These are phyloP conservation scores for Apomyelois bistriatella DNA, from an alignment of 2,888 invertebrate genomes.

Conservation along the genomic window DNA sequence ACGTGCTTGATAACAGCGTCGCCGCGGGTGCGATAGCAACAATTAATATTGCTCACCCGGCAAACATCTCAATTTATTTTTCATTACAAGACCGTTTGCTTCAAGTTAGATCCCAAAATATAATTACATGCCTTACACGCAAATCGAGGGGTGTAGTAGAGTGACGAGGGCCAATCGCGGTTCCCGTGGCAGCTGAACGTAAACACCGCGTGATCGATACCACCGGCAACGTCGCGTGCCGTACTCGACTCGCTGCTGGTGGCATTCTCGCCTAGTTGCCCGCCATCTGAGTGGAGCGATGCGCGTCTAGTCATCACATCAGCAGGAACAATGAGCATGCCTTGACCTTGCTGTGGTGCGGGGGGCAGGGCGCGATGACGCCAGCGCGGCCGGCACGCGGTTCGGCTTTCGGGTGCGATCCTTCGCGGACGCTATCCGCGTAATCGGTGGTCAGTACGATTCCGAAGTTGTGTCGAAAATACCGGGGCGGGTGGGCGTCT, in stretches of 20 bases:
- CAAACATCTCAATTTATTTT: slow-evolving; percentile 18
- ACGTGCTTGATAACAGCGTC: slow-evolving; percentile 40
- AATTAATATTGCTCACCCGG: slow-evolving; percentile 15
- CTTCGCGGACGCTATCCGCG: slow-evolving; percentile 76
- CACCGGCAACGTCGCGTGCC: slow-evolving; percentile 38
- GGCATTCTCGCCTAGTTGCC: slow-evolving; percentile 37
- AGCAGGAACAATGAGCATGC: slow-evolving; percentile 70
- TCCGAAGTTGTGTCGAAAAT: slow-evolving; percentile 68
- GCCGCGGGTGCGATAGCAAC: slow-evolving; percentile 39
- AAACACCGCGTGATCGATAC: slow-evolving; percentile 73
- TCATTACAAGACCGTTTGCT: slow-evolving; percentile 4
- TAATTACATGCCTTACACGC: slow-evolving; percentile 28
- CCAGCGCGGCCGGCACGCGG: slow-evolving; percentile 70
- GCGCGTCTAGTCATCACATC: slow-evolving; percentile 52
- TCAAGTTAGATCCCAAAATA: slow-evolving; percentile 2
- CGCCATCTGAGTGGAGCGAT: slow-evolving; percentile 43
- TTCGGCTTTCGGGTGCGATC: slow-evolving; percentile 79
- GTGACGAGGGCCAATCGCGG: slow-evolving; percentile 50
- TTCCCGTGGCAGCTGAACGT: slow-evolving; percentile 73
- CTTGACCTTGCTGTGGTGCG: slow-evolving; percentile 76
- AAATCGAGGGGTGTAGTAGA: slow-evolving; percentile 38
- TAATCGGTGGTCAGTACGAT: slow-evolving; percentile 73
- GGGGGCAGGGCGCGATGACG: slow-evolving; percentile 72
- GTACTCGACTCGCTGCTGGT: slow-evolving; percentile 28
- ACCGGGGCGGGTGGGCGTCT: slow-evolving; percentile 67